Conservation (phyloP, 2,888 invertebrate genomes). For the Lasioglossum calceatum region DNA sequence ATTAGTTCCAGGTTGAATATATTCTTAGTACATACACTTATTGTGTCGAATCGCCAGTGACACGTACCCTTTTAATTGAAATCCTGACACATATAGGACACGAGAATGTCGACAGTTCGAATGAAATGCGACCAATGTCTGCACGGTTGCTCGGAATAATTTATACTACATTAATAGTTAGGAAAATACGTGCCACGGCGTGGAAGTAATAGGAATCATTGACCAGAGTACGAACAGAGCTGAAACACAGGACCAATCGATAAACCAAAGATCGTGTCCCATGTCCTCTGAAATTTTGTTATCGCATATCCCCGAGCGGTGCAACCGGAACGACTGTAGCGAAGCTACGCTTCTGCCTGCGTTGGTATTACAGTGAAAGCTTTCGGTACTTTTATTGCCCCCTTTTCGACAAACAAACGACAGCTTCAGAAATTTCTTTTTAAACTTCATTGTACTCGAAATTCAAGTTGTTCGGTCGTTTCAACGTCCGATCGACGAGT, state of each 20-base stretch:
- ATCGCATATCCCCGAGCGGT: neutral
- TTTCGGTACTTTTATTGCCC: neutral
- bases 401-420: neutral
- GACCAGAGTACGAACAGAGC: neutral
- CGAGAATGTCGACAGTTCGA: neutral
- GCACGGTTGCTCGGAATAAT: neutral
- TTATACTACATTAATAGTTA: neutral
- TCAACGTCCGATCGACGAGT: slow-evolving; percentile 2
- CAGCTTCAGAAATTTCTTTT: slow-evolving; percentile 2
- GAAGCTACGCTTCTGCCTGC: neutral
- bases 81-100: neutral
- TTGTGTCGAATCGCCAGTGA: neutral
- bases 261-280: neutral
- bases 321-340: neutral
- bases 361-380: neutral
- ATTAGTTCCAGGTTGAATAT: neutral
- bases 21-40: neutral
- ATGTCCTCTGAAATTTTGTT: neutral
- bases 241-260: neutral
- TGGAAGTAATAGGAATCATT: neutral
- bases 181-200: neutral
- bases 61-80: neutral
- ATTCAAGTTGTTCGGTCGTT: slow-evolving; percentile 22
- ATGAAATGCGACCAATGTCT: neutral
- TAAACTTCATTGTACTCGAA: neutral